A percentile compares a stretch with the other conserved stretches of the same genome.
phyloP scores from a whole-genome alignment of 2,797 vertebrate genomes.

The Scomberomorus guttatus region DNA sequence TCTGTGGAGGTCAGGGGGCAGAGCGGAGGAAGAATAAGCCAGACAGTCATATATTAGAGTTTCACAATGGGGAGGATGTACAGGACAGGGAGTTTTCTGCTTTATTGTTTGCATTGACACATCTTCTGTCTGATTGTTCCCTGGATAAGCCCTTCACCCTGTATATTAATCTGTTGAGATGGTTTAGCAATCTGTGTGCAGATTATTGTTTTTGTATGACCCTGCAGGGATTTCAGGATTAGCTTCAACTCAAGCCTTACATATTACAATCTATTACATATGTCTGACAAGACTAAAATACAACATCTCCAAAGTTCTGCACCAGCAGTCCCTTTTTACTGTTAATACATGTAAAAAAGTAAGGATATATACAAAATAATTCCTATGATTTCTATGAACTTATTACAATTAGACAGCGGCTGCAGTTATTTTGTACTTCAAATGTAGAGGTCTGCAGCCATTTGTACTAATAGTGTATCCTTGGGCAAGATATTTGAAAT shows the following conservation, averaged over 20 bases:
- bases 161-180: background rate
- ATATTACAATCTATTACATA: background rate
- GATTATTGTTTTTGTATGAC: background rate
- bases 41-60: background rate
- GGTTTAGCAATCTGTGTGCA: background rate
- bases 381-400: background rate
- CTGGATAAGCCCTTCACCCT: background rate
- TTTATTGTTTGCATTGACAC: too few species aligned
- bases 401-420: background rate
- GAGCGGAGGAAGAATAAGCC: background rate
- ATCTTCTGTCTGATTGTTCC: too few species aligned
- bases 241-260: background rate
- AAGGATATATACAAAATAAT: background rate
- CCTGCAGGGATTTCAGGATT: background rate
- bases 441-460: background rate
- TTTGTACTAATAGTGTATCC: background rate
- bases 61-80: background rate
- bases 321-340: background rate
- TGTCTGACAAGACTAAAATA: background rate
- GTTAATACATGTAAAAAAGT: background rate
- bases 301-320: too few species aligned
- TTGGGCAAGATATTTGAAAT: background rate
- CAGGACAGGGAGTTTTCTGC: background rate
- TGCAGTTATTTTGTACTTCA: background rate
- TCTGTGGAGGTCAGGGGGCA: background rate